Evolutionary conservation across 2,113 vertebrate genomes (phyloP), one percentile per base, ranked within the genome.

Genomic region (Mandrillus leucophaeus): DNA sequence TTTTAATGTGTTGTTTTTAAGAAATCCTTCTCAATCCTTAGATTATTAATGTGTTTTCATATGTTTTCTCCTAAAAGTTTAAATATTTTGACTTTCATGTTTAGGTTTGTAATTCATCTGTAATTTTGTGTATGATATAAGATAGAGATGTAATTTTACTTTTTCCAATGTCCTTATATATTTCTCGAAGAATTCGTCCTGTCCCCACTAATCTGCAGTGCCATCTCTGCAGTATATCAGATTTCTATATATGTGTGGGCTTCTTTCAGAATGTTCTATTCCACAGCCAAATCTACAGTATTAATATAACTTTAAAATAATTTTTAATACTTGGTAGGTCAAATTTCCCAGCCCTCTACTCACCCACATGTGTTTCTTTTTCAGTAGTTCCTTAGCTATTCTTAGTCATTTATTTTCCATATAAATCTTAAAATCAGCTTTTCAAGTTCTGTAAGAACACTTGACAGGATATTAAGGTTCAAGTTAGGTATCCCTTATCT

Each of bases 21-120:
- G 45, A 88, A 91, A 88, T 75, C 38, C 72, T 82, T 82, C 59
- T 35, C 32, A 95, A 75, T 27, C 13, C 52, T 90, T 80, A 93
- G 11, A 79, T 80, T 55, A 73, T 95, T 73, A 64, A 75, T 18
- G 27, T 90, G 80, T 80, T 88, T 94, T 40, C 75, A 35, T 84
- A 48, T 68, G 64, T 92, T 93, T 64, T 79, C 52, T 61, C 78
- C 75, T 79, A 27, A 73, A 83, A 95, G 52, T 57, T 95, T 92
- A 57, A 64, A 35, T 97, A 20, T 92, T 79, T 92, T 95, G 23
- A 90, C 61, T 84, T 96, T 96, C 32, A 96, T 18, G 57, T 75
- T 95, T 78, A 68, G 73, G 86, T 95, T 88, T 20, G 81, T 89
- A 78, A 59, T 95, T 68, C 48, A 73, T 93, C 80, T 89, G 18